Evolutionary conservation across 2,113 vertebrate species (phyloP), one percentile per base, ranked within the genome.

Genomic region (Phoxinus phoxinus): DNA sequence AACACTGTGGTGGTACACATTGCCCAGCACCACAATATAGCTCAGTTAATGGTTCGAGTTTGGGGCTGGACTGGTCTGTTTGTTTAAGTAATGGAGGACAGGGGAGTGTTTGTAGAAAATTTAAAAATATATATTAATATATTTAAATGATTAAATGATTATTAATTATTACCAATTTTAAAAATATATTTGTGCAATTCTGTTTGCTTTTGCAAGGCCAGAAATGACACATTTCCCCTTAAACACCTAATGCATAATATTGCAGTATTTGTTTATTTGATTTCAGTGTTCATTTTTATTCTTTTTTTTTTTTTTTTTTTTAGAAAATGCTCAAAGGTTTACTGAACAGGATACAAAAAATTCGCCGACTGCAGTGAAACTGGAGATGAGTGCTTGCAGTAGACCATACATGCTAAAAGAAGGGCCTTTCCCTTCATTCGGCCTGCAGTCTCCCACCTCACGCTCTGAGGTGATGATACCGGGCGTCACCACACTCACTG

Each of bases 331-430:
- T 95, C 96, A 96, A 91, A 95, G 92, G 89, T 91, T 94, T 87
- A 92, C 95, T 90, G 95, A 93, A 92, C 95, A 96, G 95, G 90
- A 94, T 84, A 92, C 93, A 46, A 88, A 72, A 93, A 91, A 94
- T 23, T 87, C 94, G 83, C 93, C 94, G 56, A 88, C 94, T 91
- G 86, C 94, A 90, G 93, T 97, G 92, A 98, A 98, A 95, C 93
- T 96, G 86, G 98, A 98, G 92, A 90, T 97, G 91, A 97, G 97
- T 78, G 96, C 95, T 84, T 96, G 96, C 94, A 94, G 93, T 95
- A 97, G 96, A 89, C 93, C 95, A 78, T 90, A 93, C 92, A 90
- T 93, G 81, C 90, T 93, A 90, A 94, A 94, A 59, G 97, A 97
- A 88, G 95, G 94, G 82, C 95, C 95, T 35, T 95, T 94, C 76